Percentiles rank a stretch among this genome's conserved stretches.
phyloP scores from a whole-genome alignment of 2,113 vertebrate genomes.

The Tylochromis polylepis region DNA sequence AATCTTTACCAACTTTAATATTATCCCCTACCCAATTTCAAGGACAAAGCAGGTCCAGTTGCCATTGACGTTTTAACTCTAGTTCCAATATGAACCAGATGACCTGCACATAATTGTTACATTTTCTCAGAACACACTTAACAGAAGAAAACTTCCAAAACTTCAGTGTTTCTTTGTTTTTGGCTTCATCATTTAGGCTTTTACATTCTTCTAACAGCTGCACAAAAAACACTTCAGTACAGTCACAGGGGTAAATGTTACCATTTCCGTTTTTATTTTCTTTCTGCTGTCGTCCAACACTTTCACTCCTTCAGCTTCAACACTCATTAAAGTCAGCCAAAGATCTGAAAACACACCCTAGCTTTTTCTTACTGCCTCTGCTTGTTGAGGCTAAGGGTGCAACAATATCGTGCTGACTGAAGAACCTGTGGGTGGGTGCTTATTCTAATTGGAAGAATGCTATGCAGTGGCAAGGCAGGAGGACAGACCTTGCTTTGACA shows the following conservation, averaged over 20 bases:
- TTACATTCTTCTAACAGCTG: neutral
- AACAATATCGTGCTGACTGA: neutral
- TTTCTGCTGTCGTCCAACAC: neutral
- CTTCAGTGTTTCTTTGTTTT: neutral
- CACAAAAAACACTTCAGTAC: neutral
- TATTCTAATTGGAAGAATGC: slow-evolving; percentile 57
- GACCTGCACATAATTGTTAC: neutral
- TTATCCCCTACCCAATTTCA: neutral
- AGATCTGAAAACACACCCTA: slow-evolving; percentile 2
- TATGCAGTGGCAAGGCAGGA: neutral
- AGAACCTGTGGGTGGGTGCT: slow-evolving; percentile 26
- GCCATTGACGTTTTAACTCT: neutral
- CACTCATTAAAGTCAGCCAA: slow-evolving; percentile 25
- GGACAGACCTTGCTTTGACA: slow-evolving; percentile 50
- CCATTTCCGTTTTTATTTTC: neutral
- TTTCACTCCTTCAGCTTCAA: neutral
- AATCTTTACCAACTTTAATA: neutral
- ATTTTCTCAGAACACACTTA: neutral
- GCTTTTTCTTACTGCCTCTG: neutral
- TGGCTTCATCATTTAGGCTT: neutral
- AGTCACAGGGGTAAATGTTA: neutral
- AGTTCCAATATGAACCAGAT: neutral
- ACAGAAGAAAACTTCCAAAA: neutral
- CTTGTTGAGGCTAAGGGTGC: slow-evolving; percentile 7
- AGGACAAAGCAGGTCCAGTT: neutral